Percentiles rank a stretch among this genome's conserved stretches.
phyloP scores from a whole-genome alignment of 2,888 invertebrate species.

The Diploptera punctata region DNA sequence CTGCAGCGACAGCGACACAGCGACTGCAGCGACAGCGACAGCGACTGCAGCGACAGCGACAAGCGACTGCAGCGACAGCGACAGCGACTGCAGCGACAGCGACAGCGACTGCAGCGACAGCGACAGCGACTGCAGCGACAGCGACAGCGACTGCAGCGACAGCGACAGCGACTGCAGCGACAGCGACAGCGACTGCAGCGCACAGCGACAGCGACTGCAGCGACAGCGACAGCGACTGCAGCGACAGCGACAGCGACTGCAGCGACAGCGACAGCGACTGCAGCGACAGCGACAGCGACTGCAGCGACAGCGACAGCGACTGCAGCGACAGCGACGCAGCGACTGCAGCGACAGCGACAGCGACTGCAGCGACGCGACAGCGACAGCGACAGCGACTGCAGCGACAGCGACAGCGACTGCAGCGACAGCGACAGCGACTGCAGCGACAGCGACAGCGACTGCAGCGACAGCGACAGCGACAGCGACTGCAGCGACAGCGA shows the following conservation, averaged over 20 bases:
- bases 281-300: conserved; percentile 2
- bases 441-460: not conserved
- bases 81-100: conserved; percentile 6
- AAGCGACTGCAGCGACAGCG: not conserved
- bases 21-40: conserved; percentile 4
- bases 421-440: too few relatives aligned
- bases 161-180: not conserved
- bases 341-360: not conserved
- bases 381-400: not conserved
- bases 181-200: not conserved
- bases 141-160: not conserved
- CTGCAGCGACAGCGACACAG: conserved; percentile 14
- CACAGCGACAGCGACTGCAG: not conserved
- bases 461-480: not conserved
- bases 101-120: not conserved
- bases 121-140: too few relatives aligned
- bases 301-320: conserved; percentile 1
- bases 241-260: conserved; percentile 6
- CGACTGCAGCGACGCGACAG: not conserved
- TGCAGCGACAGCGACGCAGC: too few relatives aligned
- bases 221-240: not conserved
- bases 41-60: not conserved
- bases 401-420: not conserved
- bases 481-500: not conserved
- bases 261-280: not conserved